phyloP scores from a whole-genome alignment of 2,113 vertebrate species.

The Poicephalus meyeri region DNA sequence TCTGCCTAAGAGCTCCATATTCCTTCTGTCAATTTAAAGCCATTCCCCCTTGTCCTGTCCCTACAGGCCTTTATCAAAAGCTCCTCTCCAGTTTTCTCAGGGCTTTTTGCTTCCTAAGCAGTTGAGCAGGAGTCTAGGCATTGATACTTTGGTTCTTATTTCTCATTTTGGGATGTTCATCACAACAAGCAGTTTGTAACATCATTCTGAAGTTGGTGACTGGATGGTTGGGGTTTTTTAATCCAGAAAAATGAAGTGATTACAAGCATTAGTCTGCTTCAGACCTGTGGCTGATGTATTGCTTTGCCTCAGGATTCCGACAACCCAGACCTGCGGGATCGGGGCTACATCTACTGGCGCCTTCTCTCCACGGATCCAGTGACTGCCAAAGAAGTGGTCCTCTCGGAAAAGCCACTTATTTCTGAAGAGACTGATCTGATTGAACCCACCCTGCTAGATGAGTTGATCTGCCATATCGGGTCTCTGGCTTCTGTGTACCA shows the following conservation, averaged over 20 bases:
- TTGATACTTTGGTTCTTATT: background rate
- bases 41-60: background rate
- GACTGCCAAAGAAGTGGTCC: constrained; percentile 95
- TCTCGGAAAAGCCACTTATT: constrained; percentile 96
- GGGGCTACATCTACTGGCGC: constrained; percentile 99
- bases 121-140: background rate
- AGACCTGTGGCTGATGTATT: background rate
- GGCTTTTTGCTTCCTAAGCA: background rate
- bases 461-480: constrained; percentile 96
- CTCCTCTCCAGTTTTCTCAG: background rate
- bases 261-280: background rate
- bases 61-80: background rate
- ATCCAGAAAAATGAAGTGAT: background rate
- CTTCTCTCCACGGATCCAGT: constrained; percentile 97
- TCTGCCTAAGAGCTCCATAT: background rate
- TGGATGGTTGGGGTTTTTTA: background rate
- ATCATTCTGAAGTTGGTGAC: background rate
- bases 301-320: constrained; percentile 88
- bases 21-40: background rate
- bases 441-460: constrained; percentile 93
- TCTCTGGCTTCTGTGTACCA: constrained; percentile 96
- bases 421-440: constrained; percentile 98
- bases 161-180: background rate
- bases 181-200: background rate
- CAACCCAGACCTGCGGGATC: constrained; percentile 97